Evolutionary conservation across 2,888 invertebrate genomes (phyloP).

Genomic region (Mesochorus sp.): DNA sequence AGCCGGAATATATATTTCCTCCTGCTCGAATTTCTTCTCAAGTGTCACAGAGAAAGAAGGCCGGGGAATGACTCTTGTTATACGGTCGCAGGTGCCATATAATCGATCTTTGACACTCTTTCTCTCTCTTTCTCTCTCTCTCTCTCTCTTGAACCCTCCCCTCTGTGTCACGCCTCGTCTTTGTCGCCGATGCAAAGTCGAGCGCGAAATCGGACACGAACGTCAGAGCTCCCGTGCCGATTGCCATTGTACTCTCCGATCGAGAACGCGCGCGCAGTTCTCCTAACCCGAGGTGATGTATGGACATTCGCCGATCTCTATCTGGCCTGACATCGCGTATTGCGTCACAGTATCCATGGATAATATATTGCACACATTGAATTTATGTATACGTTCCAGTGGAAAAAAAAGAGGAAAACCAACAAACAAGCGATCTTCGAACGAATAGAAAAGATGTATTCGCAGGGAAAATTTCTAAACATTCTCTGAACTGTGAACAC

Average conservation of each 20-base stretch:
- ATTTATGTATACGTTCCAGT: neutral
- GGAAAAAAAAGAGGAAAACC: neutral
- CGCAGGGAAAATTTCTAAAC: too few relatives aligned
- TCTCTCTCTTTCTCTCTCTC: too few relatives aligned
- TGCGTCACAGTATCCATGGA: neutral
- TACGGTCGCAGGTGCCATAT: conserved; percentile 40
- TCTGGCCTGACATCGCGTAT: conserved; percentile 36
- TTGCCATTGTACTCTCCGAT: conserved; percentile 45
- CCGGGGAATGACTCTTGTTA: conserved; percentile 27
- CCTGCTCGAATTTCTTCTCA: conserved; percentile 35
- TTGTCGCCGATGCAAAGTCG: conserved; percentile 47
- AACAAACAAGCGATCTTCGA: too few relatives aligned
- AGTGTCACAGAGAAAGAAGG: neutral
- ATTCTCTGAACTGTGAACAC: too few relatives aligned
- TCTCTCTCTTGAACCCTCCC: neutral
- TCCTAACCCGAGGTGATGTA: conserved; percentile 33
- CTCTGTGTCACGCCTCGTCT: conserved; percentile 11
- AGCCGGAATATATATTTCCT: too few relatives aligned
- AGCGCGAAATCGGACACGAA: conserved; percentile 51
- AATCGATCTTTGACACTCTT: conserved; percentile 43
- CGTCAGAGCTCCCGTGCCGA: conserved; percentile 16
- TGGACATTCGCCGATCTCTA: conserved; percentile 30
- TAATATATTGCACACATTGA: neutral
- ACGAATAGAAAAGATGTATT: too few relatives aligned
- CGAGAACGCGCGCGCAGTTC: conserved; percentile 14